These are phyloP conservation scores for Hyperopisus bebe DNA, from an alignment of 2,113 vertebrate genomes.

Conservation along the genomic window DNA sequence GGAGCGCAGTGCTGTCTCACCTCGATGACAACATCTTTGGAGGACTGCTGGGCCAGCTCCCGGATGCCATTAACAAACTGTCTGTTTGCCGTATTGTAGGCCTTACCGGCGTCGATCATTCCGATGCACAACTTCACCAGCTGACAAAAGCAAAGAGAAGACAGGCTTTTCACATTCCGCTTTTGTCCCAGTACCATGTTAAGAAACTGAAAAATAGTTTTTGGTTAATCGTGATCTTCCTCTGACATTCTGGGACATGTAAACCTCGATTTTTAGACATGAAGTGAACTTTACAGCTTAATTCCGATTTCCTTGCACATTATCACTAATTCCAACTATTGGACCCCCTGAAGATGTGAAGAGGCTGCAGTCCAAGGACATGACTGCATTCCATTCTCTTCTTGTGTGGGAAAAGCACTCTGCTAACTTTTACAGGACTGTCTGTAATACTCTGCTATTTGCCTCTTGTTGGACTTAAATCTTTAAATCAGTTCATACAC, in stretches of 20 bases:
- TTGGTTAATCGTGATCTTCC: not conserved
- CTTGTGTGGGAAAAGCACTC: not conserved
- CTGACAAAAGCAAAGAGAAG: conserved; percentile 49
- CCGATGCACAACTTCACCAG: conserved; percentile 94
- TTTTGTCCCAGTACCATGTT: not conserved
- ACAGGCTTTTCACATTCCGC: not conserved
- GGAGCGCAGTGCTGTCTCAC: conserved; percentile 53
- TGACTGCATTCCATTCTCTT: not conserved
- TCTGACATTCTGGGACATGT: not conserved
- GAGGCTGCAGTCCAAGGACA: not conserved
- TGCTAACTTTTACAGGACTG: not conserved
- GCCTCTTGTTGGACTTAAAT: not conserved
- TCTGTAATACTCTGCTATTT: not conserved
- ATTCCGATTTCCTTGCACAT: not conserved
- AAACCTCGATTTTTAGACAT: not conserved
- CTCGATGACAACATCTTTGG: conserved; percentile 86
- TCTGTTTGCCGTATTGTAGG: conserved; percentile 90
- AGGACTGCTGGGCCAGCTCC: conserved; percentile 89
- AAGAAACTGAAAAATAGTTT: not conserved
- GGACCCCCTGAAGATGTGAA: not conserved
- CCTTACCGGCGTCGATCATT: conserved; percentile 97
- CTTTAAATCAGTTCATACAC: not conserved
- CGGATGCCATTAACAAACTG: conserved; percentile 92
- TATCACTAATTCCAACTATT: not conserved
- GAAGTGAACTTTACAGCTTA: not conserved